phyloP scores from a whole-genome alignment of 1,140 invertebrate species.

The Trachelipus rathkii region DNA sequence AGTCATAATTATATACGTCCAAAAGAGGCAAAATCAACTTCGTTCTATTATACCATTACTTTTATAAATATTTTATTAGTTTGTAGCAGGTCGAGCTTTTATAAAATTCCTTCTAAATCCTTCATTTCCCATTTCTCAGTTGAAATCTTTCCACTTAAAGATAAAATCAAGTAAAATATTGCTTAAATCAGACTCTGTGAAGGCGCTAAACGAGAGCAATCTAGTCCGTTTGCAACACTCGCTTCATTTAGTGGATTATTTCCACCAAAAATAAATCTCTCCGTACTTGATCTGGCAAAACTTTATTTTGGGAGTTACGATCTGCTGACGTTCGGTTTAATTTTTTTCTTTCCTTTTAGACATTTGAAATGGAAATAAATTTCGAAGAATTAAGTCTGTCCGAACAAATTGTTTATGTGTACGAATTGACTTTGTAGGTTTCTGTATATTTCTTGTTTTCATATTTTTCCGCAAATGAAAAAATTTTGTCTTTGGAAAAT shows the following conservation, averaged over 20 bases:
- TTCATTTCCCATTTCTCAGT: constrained; percentile 1
- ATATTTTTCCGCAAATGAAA: too few species aligned
- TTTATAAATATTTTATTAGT: not conserved
- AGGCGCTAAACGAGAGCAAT: not conserved
- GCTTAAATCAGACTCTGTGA: not conserved
- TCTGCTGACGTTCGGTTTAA: not conserved
- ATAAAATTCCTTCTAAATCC: not conserved
- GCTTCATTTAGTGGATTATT: not conserved
- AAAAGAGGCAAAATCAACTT: not conserved
- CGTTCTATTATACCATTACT: not conserved
- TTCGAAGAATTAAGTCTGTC: too few species aligned
- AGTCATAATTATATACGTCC: not conserved
- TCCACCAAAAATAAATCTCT: not conserved
- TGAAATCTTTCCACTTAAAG: not conserved
- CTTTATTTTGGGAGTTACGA: constrained; percentile 3
- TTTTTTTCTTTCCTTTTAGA: too few species aligned
- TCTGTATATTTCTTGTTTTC: too few species aligned
- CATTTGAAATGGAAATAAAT: too few species aligned
- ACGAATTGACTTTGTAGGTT: too few species aligned
- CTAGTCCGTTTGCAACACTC: constrained; percentile 2
- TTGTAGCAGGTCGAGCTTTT: not conserved
- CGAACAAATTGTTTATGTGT: too few species aligned
- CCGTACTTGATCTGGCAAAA: not conserved
- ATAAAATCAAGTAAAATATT: not conserved
- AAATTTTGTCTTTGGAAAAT: too few species aligned